These are phyloP conservation scores for Takifugu flavidus DNA, from an alignment of 2,113 vertebrate species.

Conservation along the genomic window DNA sequence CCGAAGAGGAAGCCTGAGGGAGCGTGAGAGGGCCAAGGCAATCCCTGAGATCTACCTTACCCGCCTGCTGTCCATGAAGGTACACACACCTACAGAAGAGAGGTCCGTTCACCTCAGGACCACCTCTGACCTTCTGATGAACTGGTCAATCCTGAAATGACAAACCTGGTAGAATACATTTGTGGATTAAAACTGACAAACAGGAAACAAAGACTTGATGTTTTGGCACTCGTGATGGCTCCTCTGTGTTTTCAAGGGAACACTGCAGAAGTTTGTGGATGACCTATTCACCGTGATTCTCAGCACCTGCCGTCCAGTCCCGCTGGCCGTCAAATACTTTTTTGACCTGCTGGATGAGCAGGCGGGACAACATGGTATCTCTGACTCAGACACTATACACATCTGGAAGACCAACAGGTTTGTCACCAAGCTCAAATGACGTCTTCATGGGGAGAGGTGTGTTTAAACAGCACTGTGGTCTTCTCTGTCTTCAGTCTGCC, in stretches of 20 bases:
- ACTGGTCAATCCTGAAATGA: no score
- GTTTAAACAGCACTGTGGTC: background rate
- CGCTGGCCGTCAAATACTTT: conserved; percentile 95
- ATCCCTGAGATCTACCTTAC: conserved; percentile 98
- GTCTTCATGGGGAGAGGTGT: no score
- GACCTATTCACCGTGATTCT: conserved; percentile 97
- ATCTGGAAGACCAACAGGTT: conserved; percentile 99
- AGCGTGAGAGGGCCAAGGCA: conserved; percentile 92
- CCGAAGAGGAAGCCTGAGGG: conserved; percentile 88
- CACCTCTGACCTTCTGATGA: no score
- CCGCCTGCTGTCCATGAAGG: conserved; percentile 98
- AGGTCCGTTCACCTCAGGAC: background rate
- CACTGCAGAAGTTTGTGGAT: conserved; percentile 96
- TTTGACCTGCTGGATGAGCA: conserved; percentile 96
- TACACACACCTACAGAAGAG: conserved; percentile 43
- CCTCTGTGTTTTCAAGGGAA: conserved; percentile 76
- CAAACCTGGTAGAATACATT: no score
- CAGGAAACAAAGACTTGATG: no score
- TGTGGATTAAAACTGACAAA: no score
- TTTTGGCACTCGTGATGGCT: background rate
- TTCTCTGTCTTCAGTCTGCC: conserved; percentile 78
- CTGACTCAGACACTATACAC: conserved; percentile 92
- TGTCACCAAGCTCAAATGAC: background rate
- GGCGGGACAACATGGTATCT: conserved; percentile 84
- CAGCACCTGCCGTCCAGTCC: conserved; percentile 90